Percentiles rank a stretch among this genome's conserved stretches.
Evolutionary conservation across 2,888 invertebrate genomes (phyloP).

Genomic region (Hemithea aestivaria): DNA sequence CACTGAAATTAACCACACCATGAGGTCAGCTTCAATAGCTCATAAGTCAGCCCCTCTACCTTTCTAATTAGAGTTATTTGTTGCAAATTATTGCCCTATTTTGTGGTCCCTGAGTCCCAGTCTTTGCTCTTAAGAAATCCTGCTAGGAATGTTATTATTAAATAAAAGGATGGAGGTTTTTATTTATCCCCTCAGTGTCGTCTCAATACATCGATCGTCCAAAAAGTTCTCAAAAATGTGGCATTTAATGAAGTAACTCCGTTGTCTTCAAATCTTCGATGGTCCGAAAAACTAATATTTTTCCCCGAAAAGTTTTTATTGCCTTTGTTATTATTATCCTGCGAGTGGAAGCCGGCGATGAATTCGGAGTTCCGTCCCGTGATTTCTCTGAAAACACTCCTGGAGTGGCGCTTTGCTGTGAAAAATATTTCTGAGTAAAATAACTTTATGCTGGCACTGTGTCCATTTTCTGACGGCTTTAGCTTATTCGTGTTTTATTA

Average conservation of each 20-base stretch:
- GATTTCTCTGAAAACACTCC: slow-evolving; percentile 44
- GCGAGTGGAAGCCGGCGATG: slow-evolving; percentile 35
- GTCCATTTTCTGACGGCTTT: slow-evolving; percentile 28
- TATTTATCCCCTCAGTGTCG: slow-evolving; percentile 10
- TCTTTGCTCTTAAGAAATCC: no score
- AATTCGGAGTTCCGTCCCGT: slow-evolving; percentile 38
- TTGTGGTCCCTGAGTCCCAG: no score
- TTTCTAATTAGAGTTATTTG: no score
- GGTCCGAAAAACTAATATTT: slow-evolving; percentile 52
- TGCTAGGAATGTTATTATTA: no score
- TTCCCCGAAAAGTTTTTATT: slow-evolving; percentile 48
- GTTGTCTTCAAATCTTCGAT: slow-evolving; percentile 47
- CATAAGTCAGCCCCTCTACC: no score
- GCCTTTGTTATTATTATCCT: slow-evolving; percentile 50
- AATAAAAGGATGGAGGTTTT: no score
- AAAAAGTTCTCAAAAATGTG: slow-evolving; percentile 33
- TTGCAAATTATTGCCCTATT: no score
- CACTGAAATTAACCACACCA: no score
- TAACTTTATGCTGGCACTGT: slow-evolving; percentile 28
- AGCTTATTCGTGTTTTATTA: slow-evolving; percentile 31
- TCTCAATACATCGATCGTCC: slow-evolving; percentile 28
- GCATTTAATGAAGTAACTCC: slow-evolving; percentile 41
- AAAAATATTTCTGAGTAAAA: slow-evolving; percentile 31
- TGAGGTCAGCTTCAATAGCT: no score
- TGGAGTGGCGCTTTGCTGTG: slow-evolving; percentile 22